Evolutionary conservation across 2,888 invertebrate species (phyloP).

Genomic region (Formica aserva): DNA sequence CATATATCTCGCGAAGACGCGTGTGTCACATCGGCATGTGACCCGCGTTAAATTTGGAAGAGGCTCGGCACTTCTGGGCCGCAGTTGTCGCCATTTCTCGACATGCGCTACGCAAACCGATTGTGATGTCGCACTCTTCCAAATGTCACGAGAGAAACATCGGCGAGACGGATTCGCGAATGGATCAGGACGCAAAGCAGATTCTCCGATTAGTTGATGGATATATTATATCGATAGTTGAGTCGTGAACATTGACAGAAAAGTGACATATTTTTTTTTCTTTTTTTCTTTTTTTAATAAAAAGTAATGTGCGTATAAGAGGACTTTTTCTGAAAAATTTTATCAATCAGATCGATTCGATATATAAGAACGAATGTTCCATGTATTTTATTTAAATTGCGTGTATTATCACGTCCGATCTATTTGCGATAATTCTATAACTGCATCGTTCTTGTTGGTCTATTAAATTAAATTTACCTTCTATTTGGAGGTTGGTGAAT

Average conservation of each 20-base stretch:
- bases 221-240: not conserved
- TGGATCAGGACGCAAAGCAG: not conserved
- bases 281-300: not conserved
- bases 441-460: not conserved
- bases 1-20: constrained; percentile 20
- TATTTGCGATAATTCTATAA: not conserved
- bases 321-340: not conserved
- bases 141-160: constrained; percentile 40
- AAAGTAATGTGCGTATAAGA: not conserved
- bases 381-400: not conserved
- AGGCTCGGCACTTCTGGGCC: constrained; percentile 22
- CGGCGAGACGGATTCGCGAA: not conserved
- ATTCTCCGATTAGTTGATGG: not conserved
- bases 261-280: not conserved
- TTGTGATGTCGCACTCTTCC: constrained; percentile 39
- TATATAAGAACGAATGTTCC: not conserved
- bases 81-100: constrained; percentile 10
- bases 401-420: not conserved
- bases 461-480: not conserved
- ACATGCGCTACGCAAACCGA: constrained; percentile 28
- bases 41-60: constrained; percentile 55
- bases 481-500: not conserved
- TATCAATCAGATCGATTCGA: not conserved
- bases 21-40: constrained; percentile 42
- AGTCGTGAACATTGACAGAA: not conserved